phyloP scores from a whole-genome alignment of 2,797 vertebrate genomes.

The Malurus leucopterus region DNA sequence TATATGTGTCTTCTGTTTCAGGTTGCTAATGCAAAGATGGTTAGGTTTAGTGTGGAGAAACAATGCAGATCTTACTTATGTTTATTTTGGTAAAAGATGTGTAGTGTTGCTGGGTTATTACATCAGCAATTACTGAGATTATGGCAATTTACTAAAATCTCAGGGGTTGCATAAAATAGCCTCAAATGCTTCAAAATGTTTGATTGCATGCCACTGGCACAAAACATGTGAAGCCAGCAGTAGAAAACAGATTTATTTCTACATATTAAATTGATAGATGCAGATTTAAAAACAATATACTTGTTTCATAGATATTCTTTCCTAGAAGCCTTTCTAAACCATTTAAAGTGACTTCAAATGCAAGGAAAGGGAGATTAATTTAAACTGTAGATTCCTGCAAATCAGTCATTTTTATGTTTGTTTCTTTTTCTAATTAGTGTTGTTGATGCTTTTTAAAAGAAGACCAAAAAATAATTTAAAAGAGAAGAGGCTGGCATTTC shows the following conservation, averaged over 20 bases:
- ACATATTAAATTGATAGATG: neutral
- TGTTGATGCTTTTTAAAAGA: neutral
- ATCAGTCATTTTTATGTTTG: neutral
- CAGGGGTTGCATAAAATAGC: neutral
- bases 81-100: slow-evolving; percentile 28
- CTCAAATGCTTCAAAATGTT: neutral
- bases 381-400: neutral
- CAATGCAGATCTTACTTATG: neutral
- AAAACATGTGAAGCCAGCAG: slow-evolving; percentile 2
- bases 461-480: neutral
- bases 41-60: neutral
- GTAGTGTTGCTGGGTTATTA: slow-evolving; percentile 38
- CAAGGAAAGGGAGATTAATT: slow-evolving; percentile 4
- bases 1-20: slow-evolving; percentile 6
- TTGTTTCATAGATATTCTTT: neutral
- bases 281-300: neutral
- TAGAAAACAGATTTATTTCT: slow-evolving; percentile 26
- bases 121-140: neutral
- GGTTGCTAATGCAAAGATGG: neutral
- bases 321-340: neutral
- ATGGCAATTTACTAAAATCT: neutral
- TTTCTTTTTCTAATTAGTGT: slow-evolving; percentile 1
- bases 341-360: slow-evolving; percentile 17
- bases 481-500: neutral
- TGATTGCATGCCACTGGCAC: neutral